Evolutionary conservation across 1,140 invertebrate genomes (phyloP).

Genomic region (Drosophila kohkoa): DNA sequence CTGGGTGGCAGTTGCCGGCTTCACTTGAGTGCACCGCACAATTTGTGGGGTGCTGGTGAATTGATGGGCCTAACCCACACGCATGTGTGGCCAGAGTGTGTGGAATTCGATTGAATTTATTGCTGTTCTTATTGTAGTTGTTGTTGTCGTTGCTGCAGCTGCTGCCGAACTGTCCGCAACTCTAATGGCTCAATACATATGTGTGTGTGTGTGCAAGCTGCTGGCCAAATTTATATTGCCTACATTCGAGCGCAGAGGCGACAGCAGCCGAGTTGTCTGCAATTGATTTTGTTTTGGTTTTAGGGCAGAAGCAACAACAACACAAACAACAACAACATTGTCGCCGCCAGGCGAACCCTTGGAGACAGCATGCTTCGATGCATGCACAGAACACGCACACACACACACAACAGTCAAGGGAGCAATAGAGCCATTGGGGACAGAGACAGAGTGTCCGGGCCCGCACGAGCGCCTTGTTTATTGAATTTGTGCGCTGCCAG

Average conservation of each 20-base stretch:
- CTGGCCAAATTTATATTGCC: conserved; percentile 77
- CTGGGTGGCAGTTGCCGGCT: conserved; percentile 16
- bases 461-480: conserved; percentile 77
- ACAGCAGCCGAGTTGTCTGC: conserved; percentile 33
- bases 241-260: conserved; percentile 56
- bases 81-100: conserved; percentile 61
- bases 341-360: conserved; percentile 50
- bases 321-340: conserved; percentile 46
- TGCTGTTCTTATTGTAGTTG: conserved; percentile 21
- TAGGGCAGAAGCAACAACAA: too few relatives aligned
- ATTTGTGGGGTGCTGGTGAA: conserved; percentile 4
- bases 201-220: conserved; percentile 37
- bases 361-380: conserved; percentile 53
- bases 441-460: conserved; percentile 36
- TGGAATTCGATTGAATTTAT: conserved; percentile 73
- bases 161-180: conserved; percentile 48
- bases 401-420: conserved; percentile 10
- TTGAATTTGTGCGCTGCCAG: conserved; percentile 66
- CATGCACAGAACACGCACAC: conserved; percentile 10
- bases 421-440: conserved; percentile 9
- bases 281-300: conserved; percentile 77
- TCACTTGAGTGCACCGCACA: conserved; percentile 59
- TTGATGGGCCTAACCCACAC: conserved; percentile 68
- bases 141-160: neutral
- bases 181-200: conserved; percentile 62